These are phyloP conservation scores for Sussaba pulchella DNA, from an alignment of 2,888 invertebrate species.

Conservation along the genomic window DNA sequence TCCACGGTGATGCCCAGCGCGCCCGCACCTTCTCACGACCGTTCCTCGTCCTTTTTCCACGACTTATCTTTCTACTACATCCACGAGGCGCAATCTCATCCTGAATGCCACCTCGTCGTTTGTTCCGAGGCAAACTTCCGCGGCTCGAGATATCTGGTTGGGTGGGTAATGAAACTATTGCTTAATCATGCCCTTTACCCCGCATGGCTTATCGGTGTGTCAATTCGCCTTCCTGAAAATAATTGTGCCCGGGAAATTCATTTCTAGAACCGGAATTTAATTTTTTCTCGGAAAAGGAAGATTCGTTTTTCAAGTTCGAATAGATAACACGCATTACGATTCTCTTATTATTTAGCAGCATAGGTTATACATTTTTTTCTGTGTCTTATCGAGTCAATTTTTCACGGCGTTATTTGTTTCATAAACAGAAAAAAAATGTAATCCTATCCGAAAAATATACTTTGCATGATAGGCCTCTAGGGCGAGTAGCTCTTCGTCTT, in stretches of 20 bases:
- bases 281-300: no score
- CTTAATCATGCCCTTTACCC: slow-evolving; percentile 13
- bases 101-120: slow-evolving; percentile 63
- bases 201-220: neutral
- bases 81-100: slow-evolving; percentile 69
- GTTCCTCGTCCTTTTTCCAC: slow-evolving; percentile 67
- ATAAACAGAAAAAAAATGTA: slow-evolving; percentile 57
- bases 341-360: neutral
- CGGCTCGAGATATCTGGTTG: slow-evolving; percentile 58
- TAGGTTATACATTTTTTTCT: slow-evolving; percentile 1
- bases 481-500: neutral
- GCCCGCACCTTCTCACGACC: slow-evolving; percentile 11
- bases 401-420: slow-evolving; percentile 72
- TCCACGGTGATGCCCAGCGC: slow-evolving; percentile 58
- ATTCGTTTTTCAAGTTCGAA: neutral
- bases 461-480: slow-evolving; percentile 13
- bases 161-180: neutral
- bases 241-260: no score
- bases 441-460: slow-evolving; percentile 31
- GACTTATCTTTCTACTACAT: slow-evolving; percentile 77
- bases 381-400: slow-evolving; percentile 62
- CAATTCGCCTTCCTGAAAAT: neutral
- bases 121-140: slow-evolving; percentile 55
- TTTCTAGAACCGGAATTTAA: no score
- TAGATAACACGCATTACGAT: no score